Base-by-base conservation (phyloP, 2,797 vertebrate species). In the Capromys pilorides region DNA sequence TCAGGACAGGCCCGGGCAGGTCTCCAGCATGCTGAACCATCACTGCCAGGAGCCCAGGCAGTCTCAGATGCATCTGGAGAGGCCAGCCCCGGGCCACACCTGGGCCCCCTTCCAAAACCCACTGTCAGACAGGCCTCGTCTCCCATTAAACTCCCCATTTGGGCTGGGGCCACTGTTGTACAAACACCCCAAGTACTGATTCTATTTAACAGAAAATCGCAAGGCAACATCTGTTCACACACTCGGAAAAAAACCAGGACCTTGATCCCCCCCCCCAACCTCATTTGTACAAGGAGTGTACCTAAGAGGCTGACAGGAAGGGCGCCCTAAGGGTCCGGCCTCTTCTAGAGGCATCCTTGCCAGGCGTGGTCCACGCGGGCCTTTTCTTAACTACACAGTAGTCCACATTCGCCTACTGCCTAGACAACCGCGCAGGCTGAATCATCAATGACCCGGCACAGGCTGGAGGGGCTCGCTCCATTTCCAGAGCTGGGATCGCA, bases 401-500 rank as follows among this genome's bases (percentile, higher is more conserved):
- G 64, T 62, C 62, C 83, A 57, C 86, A 41, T 39, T 73, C 2
- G 31, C 57, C 28, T 2, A 39, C 45, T 77, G 51, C 59, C 8
- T 21, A 59, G 39, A 57, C 69, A 59, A 45, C 41, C 54, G 1
- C 18, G 54, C 54, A 14, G 66, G 57, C 41, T 2, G 0, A 6
- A 11, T 77, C 73, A 31, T 31, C 94, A 24, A 7, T 8, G 88
- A 77, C 85, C 89, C 87, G 19, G 45, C 26, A 31, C 61, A 88
- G 39, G 45, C 54, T 90, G 45, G 31, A 39, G 8, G 10, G 8
- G 41, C 33, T 54, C 41, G 28, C 67, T 69, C 64, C 79, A 45
- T 94, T 97, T 95, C 94, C 95, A 69, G 86, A 86, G 49, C 87
- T n/a, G 79, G 91, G 94, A 57, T 59, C 33, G 1, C 39, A 24